Conservation (phyloP, 2,797 vertebrate species). For the Rachycentron canadum region DNA sequence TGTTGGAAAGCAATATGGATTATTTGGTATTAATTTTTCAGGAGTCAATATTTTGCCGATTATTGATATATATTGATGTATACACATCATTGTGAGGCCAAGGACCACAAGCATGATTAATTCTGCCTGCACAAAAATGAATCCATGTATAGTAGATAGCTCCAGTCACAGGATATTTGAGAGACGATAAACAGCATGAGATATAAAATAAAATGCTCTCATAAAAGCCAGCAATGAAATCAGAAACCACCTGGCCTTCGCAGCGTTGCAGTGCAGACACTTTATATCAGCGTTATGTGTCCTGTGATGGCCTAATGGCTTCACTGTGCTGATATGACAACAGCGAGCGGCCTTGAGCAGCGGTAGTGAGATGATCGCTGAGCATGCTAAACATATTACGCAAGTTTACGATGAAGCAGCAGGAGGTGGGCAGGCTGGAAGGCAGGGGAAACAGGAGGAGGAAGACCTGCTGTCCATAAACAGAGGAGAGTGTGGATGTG, state of each 20-base stretch:
- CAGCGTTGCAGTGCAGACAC: conserved; percentile 39
- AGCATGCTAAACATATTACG: conserved; percentile 84
- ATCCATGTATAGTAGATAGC: not conserved
- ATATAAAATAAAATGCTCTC: conserved; percentile 35
- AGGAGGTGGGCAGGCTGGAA: conserved; percentile 64
- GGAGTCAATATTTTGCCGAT: not conserved
- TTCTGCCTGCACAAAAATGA: not conserved
- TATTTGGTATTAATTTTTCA: not conserved
- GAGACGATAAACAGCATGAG: conserved; percentile 21
- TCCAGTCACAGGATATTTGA: conserved; percentile 12
- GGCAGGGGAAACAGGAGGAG: conserved; percentile 71
- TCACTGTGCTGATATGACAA: conserved; percentile 55
- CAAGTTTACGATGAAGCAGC: conserved; percentile 79
- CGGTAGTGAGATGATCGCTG: conserved; percentile 45
- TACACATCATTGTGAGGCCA: not conserved
- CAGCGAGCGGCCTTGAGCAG: conserved; percentile 74
- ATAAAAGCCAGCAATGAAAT: conserved; percentile 63
- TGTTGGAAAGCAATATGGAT: not conserved
- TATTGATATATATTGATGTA: not conserved
- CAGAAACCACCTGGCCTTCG: conserved; percentile 49
- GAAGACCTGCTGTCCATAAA: conserved; percentile 64
- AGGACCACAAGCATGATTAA: not conserved
- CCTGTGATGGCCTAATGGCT: conserved; percentile 48
- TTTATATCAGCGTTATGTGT: conserved; percentile 50
- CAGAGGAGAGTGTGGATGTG: conserved; percentile 33